Evolutionary conservation across 2,113 vertebrate species (phyloP).

Genomic region (Mus spicilegus): DNA sequence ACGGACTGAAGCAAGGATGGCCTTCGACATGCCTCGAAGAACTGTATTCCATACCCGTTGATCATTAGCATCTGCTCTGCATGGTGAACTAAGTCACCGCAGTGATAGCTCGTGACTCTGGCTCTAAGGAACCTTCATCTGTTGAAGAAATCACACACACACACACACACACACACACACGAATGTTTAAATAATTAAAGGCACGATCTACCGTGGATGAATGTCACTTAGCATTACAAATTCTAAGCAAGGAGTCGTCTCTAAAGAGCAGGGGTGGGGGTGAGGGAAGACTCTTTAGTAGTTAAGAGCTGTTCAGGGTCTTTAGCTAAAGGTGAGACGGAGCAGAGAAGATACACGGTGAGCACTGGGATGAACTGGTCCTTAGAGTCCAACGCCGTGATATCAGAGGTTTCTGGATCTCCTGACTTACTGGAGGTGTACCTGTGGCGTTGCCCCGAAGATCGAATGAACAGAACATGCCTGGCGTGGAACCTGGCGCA

Average conservation of each 20-base stretch:
- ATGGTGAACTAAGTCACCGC: background rate
- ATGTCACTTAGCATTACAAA: background rate
- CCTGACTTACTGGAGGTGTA: background rate
- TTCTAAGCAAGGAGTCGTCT: background rate
- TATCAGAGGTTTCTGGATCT: background rate
- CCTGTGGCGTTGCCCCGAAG: background rate
- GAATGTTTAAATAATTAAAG: background rate
- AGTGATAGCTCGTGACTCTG: background rate
- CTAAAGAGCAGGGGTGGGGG: background rate
- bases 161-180: no score
- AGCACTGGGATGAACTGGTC: no score
- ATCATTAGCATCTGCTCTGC: background rate
- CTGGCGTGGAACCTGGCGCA: background rate
- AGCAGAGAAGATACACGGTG: background rate
- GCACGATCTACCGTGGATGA: background rate
- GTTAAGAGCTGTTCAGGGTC: background rate
- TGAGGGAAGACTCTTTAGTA: background rate
- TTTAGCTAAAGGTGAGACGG: background rate
- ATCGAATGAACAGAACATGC: background rate
- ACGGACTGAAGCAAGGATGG: background rate
- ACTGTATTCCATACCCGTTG: background rate
- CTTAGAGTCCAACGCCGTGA: background rate
- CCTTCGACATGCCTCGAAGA: background rate
- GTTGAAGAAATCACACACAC: background rate
- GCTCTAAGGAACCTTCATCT: background rate